phyloP scores from a whole-genome alignment of 2,113 vertebrate species.

The Podarcis muralis region DNA sequence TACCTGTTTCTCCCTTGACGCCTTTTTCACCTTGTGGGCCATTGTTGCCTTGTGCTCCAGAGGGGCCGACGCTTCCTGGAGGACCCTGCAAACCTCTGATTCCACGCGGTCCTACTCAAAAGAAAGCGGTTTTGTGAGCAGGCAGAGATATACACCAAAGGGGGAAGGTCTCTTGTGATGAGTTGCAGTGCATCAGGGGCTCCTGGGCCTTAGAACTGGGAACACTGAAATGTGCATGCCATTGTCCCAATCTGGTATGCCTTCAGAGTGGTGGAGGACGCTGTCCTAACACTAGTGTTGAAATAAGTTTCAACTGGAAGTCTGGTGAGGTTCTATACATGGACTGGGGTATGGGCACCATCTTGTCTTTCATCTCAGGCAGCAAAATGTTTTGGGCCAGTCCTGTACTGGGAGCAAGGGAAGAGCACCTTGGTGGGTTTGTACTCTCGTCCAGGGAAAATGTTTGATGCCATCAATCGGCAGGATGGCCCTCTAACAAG shows the following conservation, averaged over 20 bases:
- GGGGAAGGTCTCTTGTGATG: neutral
- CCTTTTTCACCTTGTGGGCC: constrained; percentile 69
- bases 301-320: no score
- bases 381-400: no score
- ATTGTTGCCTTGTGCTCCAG: constrained; percentile 57
- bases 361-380: neutral
- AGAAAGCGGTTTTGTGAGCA: neutral
- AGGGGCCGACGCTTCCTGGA: constrained; percentile 53
- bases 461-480: neutral
- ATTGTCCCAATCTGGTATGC: neutral
- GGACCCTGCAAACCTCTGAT: constrained; percentile 52
- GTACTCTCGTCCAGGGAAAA: neutral
- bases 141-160: neutral
- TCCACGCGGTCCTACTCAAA: constrained; percentile 58
- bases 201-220: no score
- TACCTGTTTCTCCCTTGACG: constrained; percentile 64
- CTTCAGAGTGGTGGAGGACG: no score
- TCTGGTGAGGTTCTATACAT: no score
- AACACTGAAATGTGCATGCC: no score
- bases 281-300: no score
- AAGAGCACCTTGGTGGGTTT: neutral
- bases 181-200: neutral
- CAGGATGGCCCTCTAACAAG: neutral
- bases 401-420: no score
- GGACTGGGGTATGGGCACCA: neutral